Conservation (phyloP, 1,140 invertebrate species). For the Saxidomus purpurata region DNA sequence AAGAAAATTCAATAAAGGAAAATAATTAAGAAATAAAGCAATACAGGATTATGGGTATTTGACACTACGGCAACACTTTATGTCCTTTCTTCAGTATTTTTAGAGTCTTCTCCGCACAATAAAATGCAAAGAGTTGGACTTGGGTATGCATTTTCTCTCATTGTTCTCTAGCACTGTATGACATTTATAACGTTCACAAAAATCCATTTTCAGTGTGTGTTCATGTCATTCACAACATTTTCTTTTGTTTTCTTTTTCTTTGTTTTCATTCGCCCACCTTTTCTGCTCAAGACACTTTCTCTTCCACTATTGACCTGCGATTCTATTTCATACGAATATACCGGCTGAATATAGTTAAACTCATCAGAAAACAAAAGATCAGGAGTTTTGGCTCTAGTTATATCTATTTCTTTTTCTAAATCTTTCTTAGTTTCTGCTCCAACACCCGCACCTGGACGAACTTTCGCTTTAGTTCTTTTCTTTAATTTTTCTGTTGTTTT, state of each 20-base stretch:
- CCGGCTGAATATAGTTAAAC: constrained; percentile 52
- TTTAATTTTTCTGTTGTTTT: not conserved
- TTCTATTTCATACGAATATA: constrained; percentile 40
- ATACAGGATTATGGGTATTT: no score
- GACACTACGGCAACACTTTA: no score
- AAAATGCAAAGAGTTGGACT: no score
- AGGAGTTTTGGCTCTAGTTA: constrained; percentile 10
- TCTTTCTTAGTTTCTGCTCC: not conserved
- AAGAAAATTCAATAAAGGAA: no score
- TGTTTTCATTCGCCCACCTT: not conserved
- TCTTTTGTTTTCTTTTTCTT: not conserved
- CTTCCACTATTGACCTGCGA: not conserved
- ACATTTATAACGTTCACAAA: no score
- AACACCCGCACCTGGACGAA: not conserved
- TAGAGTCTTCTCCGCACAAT: no score
- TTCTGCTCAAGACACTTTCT: not conserved
- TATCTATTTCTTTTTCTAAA: not conserved
- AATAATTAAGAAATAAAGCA: no score
- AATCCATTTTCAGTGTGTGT: no score
- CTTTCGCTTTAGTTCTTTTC: not conserved
- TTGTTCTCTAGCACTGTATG: no score
- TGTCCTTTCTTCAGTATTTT: no score
- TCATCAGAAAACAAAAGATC: constrained; percentile 26
- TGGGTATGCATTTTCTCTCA: no score
- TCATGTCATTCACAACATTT: no score